Evolutionary conservation across 1,140 invertebrate species (phyloP).

Genomic region (Lordiphosa mommai): DNA sequence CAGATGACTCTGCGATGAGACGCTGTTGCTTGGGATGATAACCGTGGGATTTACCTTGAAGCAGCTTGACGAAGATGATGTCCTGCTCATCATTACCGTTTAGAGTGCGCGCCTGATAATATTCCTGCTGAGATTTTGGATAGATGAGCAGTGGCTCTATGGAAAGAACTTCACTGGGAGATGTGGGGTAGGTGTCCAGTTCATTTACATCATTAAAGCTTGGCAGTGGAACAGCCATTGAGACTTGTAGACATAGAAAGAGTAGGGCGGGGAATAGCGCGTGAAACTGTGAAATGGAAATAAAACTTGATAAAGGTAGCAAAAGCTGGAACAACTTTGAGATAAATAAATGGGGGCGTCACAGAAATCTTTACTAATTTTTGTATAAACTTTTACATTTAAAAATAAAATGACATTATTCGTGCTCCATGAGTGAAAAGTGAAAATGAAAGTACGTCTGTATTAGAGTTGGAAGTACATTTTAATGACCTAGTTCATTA

Average conservation of each 20-base stretch:
- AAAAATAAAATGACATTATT: too few species aligned
- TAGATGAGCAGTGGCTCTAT: constrained; percentile 69
- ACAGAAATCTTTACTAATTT: too few species aligned
- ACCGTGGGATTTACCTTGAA: constrained; percentile 46
- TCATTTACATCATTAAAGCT: constrained; percentile 9
- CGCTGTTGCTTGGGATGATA: constrained; percentile 63
- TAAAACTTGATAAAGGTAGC: neutral
- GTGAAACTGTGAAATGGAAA: neutral
- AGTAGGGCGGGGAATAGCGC: neutral
- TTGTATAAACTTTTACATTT: too few species aligned
- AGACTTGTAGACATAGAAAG: neutral
- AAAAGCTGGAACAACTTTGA: too few species aligned
- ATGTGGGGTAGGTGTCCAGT: constrained; percentile 38
- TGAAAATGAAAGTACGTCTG: too few species aligned
- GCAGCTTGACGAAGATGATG: constrained; percentile 66
- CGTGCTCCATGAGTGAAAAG: too few species aligned
- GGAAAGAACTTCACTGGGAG: constrained; percentile 59
- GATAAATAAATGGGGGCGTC: too few species aligned
- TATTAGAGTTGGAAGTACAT: too few species aligned
- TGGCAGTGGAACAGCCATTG: constrained; percentile 28
- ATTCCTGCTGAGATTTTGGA: constrained; percentile 34
- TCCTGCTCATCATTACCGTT: constrained; percentile 43
- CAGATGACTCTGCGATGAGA: constrained; percentile 26
- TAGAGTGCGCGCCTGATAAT: constrained; percentile 52
- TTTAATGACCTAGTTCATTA: too few species aligned